These are phyloP conservation scores for Drosophila mimica DNA, from an alignment of 2,888 invertebrate genomes.

Conservation along the genomic window DNA sequence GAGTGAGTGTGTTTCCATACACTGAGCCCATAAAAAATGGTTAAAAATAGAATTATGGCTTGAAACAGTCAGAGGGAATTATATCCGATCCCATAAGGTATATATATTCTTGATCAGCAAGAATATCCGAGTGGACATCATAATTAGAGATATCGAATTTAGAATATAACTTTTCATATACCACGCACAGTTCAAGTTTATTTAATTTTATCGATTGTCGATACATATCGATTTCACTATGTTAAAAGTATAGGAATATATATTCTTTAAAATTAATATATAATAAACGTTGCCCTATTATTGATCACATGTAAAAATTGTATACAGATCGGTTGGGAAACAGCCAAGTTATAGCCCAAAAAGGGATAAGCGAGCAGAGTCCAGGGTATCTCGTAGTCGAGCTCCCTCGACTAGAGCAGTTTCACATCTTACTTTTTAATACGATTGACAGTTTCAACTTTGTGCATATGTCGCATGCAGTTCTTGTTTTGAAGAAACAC, in stretches of 20 bases:
- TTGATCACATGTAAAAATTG: background rate
- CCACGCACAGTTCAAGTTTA: no score
- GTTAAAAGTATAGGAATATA: background rate
- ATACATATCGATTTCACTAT: background rate
- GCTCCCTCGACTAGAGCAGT: background rate
- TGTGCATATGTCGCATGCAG: conserved; percentile 47
- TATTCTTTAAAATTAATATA: background rate
- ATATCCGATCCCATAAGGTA: background rate
- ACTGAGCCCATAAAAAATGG: background rate
- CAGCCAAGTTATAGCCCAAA: background rate
- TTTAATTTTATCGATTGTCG: background rate
- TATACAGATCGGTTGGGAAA: no score
- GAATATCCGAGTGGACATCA: background rate
- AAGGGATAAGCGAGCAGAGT: background rate
- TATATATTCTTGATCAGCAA: background rate
- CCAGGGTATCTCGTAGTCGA: background rate
- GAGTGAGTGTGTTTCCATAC: conserved; percentile 6
- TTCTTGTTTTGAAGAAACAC: conserved; percentile 9
- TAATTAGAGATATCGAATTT: background rate
- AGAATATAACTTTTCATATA: background rate
- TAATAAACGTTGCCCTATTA: background rate
- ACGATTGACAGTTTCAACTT: conserved; percentile 76
- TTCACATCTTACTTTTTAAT: conserved; percentile 43
- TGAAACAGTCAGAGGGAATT: background rate
- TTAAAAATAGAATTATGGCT: background rate